phyloP scores from a whole-genome alignment of 2,113 vertebrate genomes.

The Paramisgurnus dabryanus region DNA sequence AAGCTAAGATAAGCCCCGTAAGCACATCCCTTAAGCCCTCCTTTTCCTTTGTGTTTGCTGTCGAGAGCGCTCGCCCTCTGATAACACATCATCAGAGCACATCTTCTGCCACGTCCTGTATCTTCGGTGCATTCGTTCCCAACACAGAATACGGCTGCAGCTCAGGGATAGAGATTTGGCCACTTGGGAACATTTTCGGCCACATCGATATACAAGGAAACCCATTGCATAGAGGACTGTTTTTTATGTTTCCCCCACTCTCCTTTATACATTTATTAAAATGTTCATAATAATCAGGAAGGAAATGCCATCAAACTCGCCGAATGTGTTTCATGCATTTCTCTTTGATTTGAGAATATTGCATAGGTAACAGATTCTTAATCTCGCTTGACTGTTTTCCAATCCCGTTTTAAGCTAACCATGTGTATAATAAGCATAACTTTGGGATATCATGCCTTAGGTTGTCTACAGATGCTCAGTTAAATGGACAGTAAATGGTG shows the following conservation, averaged over 20 bases:
- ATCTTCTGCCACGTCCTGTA: slow-evolving; percentile 19
- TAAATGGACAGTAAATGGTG: slow-evolving; percentile 20
- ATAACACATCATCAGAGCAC: slow-evolving; percentile 15
- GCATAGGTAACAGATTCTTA: slow-evolving; percentile 33
- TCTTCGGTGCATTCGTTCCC: not conserved
- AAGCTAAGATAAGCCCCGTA: slow-evolving; percentile 30
- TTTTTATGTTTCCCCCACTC: slow-evolving; percentile 47
- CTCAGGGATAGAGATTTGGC: slow-evolving; percentile 8
- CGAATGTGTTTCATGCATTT: slow-evolving; percentile 8
- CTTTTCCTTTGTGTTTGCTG: slow-evolving; percentile 12
- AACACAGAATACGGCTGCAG: slow-evolving; percentile 27
- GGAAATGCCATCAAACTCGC: slow-evolving; percentile 23
- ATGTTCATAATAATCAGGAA: slow-evolving; percentile 61
- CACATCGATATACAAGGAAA: slow-evolving; percentile 20
- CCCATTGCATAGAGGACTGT: slow-evolving; percentile 6
- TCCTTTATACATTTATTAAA: slow-evolving; percentile 39
- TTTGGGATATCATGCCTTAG: slow-evolving; percentile 48
- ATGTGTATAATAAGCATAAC: slow-evolving; percentile 35
- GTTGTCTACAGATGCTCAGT: slow-evolving; percentile 39
- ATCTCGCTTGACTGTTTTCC: slow-evolving; percentile 59
- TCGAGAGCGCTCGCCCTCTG: slow-evolving; percentile 19
- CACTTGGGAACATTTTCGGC: slow-evolving; percentile 20
- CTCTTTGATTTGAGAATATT: not conserved
- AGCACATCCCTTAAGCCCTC: slow-evolving; percentile 35
- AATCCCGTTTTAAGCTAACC: slow-evolving; percentile 46